Percentiles rank a stretch among this genome's conserved stretches.
phyloP scores from a whole-genome alignment of 2,113 vertebrate species.

The Leucopternis melanops region DNA sequence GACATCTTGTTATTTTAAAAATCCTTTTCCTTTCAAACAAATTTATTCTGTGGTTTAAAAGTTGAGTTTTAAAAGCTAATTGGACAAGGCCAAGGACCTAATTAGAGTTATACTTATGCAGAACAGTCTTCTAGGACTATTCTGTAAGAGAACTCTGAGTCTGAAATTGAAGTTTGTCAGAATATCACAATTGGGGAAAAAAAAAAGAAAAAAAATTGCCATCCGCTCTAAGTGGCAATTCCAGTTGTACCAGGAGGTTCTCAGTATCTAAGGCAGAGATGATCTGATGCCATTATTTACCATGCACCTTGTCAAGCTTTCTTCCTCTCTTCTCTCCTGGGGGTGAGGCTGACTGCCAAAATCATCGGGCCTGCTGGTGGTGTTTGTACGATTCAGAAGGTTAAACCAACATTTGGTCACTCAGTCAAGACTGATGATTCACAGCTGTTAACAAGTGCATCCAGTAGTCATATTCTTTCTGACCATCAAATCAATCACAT shows the following conservation, averaged over 20 bases:
- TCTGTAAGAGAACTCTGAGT: background rate
- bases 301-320: background rate
- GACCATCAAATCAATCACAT: background rate
- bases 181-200: background rate
- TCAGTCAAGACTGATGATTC: background rate
- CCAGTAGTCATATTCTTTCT: background rate
- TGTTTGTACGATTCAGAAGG: background rate
- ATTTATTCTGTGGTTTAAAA: background rate
- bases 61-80: slow-evolving; percentile 3
- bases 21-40: background rate
- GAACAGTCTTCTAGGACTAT: background rate
- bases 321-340: background rate
- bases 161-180: background rate
- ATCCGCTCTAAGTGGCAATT: background rate
- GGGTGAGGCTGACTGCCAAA: background rate
- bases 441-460: background rate
- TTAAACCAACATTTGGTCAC: background rate
- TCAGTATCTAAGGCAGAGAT: background rate
- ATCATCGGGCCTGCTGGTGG: background rate
- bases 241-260: background rate
- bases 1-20: slow-evolving; percentile 36
- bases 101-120: slow-evolving; percentile 10
- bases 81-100: slow-evolving; percentile 2
- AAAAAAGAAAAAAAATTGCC: background rate
- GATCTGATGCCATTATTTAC: background rate